Base-by-base conservation (phyloP, 1,140 invertebrate genomes). In the Drosophila grimshawi region DNA sequence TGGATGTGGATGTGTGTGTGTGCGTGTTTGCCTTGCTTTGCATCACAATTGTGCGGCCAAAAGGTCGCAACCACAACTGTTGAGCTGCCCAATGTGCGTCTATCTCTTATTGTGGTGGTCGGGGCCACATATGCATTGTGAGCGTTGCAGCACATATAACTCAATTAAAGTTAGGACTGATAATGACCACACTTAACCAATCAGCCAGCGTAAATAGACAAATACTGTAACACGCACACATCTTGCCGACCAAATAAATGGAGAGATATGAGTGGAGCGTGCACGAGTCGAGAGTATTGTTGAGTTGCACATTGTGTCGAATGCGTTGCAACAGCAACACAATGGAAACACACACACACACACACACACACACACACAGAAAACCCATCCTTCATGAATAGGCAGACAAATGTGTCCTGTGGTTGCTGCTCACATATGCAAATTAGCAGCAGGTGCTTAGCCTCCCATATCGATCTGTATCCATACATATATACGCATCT, bases 281-380 rank as follows among this genome's bases (percentile, higher is more conserved):
- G 64, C 33, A 51, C 8, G 19, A 62, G 57, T 74, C 72, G 69
- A 75, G 72, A 65, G 60, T 64, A 57, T 62, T 41, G 49, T 32
- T 55, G 59, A 59, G 63, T 74, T 69, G 71, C 71, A 69, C 69
- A 75, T 75, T 69, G 46, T 63, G 66, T 51, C 35, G 27, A 55
- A 65, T 35, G 49, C n/a, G 37, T 43, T 56, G 55, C 59, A 70
- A 70, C 39, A 51, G 39, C 52, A 59, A 32, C 46, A 55, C 29
- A 45, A 65, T n/a, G 37, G 6, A 33, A 55, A 30, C 37, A 32
- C 53, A 30, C 53, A 43, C 37, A 57, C 45, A 49, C 49, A 62
- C 32, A 48, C 49, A 56, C 66, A 48, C 27, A 64, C n/a, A 45
- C 52, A 56, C 43, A 55, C 5, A 45, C 8, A 4, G 32, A 11